Conservation (phyloP, 2,113 vertebrate genomes). For the Trematomus loennbergii region DNA sequence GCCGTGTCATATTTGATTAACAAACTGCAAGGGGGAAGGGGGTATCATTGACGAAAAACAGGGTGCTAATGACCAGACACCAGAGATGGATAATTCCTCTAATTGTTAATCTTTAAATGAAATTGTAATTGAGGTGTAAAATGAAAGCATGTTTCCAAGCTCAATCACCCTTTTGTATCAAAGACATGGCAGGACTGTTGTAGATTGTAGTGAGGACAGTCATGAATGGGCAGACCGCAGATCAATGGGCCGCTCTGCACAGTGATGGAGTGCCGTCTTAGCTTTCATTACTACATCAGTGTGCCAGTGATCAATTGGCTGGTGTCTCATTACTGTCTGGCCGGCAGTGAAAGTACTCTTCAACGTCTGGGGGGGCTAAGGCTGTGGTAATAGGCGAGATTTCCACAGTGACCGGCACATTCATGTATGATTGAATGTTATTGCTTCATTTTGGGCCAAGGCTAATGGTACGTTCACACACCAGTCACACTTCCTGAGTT, state of each 20-base stretch:
- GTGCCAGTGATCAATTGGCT: conserved; percentile 55
- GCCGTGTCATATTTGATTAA: conserved; percentile 49
- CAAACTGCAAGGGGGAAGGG: conserved; percentile 4
- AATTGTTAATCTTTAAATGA: conserved; percentile 32
- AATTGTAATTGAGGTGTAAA: conserved; percentile 26
- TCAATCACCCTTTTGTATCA: conserved; percentile 5
- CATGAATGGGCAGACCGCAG: conserved; percentile 54
- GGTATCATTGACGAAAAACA: conserved; percentile 32
- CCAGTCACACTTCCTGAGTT: no score
- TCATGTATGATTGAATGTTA: neutral
- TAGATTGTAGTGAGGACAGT: conserved; percentile 17
- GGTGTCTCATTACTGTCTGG: conserved; percentile 67
- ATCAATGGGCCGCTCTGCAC: conserved; percentile 59
- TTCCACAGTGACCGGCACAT: conserved; percentile 1
- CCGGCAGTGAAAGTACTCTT: neutral
- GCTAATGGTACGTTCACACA: no score
- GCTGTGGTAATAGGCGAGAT: neutral
- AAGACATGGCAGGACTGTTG: neutral
- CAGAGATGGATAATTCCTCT: conserved; percentile 29
- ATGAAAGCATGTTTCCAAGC: conserved; percentile 17
- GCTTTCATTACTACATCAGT: conserved; percentile 57
- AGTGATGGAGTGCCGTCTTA: conserved; percentile 52
- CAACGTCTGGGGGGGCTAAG: conserved; percentile 24
- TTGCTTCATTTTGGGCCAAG: no score
- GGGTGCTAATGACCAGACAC: conserved; percentile 28